Evolutionary conservation across 2,888 invertebrate genomes (phyloP).

Genomic region (Agriotes lineatus): DNA sequence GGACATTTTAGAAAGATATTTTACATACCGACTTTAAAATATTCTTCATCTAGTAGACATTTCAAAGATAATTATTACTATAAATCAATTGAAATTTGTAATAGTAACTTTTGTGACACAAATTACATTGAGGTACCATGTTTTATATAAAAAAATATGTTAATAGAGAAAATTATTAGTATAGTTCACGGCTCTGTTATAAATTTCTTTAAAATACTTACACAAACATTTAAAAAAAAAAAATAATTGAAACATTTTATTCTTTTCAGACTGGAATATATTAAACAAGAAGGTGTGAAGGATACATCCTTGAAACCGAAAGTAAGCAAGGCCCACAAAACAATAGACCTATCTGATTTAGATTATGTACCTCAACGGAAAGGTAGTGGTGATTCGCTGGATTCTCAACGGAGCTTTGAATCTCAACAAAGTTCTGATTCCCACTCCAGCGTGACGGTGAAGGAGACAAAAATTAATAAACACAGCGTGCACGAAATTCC

Average conservation of each 20-base stretch:
- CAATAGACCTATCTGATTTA: conserved; percentile 60
- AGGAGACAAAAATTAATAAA: conserved; percentile 45
- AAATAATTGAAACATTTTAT: background rate
- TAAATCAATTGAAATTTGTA: too few species aligned
- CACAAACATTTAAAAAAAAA: too few species aligned
- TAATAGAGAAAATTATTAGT: too few species aligned
- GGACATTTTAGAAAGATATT: too few species aligned
- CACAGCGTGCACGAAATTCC: conserved; percentile 33
- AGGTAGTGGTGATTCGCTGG: conserved; percentile 70
- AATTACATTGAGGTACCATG: too few species aligned
- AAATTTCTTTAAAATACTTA: too few species aligned
- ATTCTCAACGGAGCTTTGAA: conserved; percentile 68
- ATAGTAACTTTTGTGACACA: too few species aligned
- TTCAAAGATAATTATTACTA: too few species aligned
- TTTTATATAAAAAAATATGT: too few species aligned
- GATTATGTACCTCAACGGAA: conserved; percentile 65
- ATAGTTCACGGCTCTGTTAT: too few species aligned
- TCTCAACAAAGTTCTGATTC: conserved; percentile 67
- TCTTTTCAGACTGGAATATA: conserved; percentile 60
- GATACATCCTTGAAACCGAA: conserved; percentile 61
- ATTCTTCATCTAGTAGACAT: too few species aligned
- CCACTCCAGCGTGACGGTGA: conserved; percentile 54
- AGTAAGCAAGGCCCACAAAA: conserved; percentile 62
- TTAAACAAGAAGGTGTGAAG: conserved; percentile 59
- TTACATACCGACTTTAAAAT: too few species aligned